Evolutionary conservation across 2,797 vertebrate genomes (phyloP).

Genomic region (Catamblyrhynchus diadema): DNA sequence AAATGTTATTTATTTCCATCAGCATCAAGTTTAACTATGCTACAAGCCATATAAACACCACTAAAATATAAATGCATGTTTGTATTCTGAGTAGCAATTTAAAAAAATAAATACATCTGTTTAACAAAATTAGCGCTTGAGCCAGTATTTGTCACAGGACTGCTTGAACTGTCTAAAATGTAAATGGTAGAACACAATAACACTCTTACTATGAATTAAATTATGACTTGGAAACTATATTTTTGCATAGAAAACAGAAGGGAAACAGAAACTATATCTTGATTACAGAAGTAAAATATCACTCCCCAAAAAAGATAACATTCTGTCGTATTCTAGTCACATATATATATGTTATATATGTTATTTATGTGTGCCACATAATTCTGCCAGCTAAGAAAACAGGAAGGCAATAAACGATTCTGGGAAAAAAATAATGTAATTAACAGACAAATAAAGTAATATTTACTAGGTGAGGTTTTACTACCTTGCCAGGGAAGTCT

Average conservation of each 20-base stretch:
- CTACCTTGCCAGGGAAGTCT: not conserved
- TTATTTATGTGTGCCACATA: not conserved
- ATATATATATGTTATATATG: not conserved
- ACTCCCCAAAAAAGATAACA: not conserved
- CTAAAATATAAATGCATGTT: not conserved
- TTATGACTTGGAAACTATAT: not conserved
- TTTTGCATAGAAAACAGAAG: not conserved
- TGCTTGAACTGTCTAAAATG: not conserved
- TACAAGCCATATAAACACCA: not conserved
- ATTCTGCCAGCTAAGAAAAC: not conserved
- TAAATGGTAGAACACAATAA: not conserved
- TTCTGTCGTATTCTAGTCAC: not conserved
- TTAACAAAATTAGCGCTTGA: not conserved
- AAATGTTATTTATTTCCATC: not conserved
- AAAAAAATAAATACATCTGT: not conserved
- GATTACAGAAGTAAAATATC: not conserved
- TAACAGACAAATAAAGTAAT: not conserved
- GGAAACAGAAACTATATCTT: not conserved
- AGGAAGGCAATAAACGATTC: not conserved
- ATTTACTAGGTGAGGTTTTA: not conserved
- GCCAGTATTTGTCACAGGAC: not conserved
- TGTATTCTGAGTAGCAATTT: not conserved
- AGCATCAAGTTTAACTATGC: not conserved
- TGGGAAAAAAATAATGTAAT: fast-evolving
- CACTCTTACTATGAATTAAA: not conserved